Evolutionary conservation across 1,140 invertebrate genomes (phyloP), one percentile per base, ranked within the genome.

Genomic region (Hermetia illucens): DNA sequence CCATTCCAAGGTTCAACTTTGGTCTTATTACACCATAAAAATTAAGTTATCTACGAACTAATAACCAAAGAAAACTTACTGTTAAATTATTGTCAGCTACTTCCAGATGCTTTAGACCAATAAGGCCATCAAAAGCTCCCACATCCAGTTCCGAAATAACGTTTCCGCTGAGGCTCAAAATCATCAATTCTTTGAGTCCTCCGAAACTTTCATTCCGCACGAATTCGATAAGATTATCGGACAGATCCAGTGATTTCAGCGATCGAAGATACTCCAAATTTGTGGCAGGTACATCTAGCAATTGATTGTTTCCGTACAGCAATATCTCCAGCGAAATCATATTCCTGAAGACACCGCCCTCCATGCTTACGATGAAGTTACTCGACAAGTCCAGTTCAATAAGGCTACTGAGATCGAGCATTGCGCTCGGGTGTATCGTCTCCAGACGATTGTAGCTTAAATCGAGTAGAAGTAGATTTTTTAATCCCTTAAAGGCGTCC

Each of bases 71-170:
- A 6, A 21, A 24, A 52, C 58, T 54, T 34, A 61, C 64, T 40
- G 80, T 82, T 47, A 88, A 66, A 61, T 85, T 85, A 57, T 87
- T 87, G 47, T 82, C 76, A 36, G 81, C 78, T 36, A 93, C 59
- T 57, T 88, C 75, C 34, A 92, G 64, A 47, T 72, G 66, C 31
- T 77, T 68, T 2, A 93, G 53, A 24, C 72, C 70, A 21, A 72
- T 69, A 19, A 85, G 58, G 40, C 74, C 71, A 40, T 79, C 72
- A 42, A 87, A 75, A 24, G 79, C 72, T 35, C 70, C 68, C 41
- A 70, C 65, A 51, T 76, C 69, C 36, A 86, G 67, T 34, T 68
- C 71, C 43, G 67, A 67, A 44, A 87, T 78, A 19, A 83, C 69
- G 61, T 86, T 87, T 37, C 72, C 75, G 35, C 75, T 70, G 40